These are phyloP conservation scores for Eudyptes chrysolophus DNA, from an alignment of 2,113 vertebrate genomes.

Conservation along the genomic window DNA sequence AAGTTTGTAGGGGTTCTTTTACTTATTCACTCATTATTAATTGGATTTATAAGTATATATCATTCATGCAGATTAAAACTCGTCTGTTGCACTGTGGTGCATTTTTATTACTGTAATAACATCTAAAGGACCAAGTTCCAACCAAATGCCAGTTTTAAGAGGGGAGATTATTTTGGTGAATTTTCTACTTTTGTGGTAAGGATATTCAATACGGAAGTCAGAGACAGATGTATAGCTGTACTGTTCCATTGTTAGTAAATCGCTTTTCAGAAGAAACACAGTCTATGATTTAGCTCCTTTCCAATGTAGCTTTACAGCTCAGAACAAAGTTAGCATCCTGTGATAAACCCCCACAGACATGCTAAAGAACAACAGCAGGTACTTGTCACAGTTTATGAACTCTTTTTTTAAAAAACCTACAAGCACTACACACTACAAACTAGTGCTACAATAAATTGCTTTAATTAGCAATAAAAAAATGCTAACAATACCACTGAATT, in stretches of 20 bases:
- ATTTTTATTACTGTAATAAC: background rate
- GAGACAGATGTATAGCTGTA: background rate
- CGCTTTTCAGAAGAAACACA: background rate
- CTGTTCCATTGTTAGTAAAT: background rate
- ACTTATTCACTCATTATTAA: background rate
- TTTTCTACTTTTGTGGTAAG: background rate
- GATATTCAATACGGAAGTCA: background rate
- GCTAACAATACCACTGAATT: background rate
- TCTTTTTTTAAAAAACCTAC: background rate
- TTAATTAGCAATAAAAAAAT: background rate
- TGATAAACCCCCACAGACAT: background rate
- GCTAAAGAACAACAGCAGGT: background rate
- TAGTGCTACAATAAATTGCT: background rate
- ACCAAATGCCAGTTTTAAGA: background rate
- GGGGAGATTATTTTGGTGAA: background rate
- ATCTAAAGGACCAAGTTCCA: background rate
- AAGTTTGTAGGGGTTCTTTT: background rate
- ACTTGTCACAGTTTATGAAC: background rate
- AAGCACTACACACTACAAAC: background rate
- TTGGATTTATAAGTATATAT: background rate
- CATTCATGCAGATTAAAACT: background rate
- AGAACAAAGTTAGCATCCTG: background rate
- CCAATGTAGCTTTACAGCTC: background rate
- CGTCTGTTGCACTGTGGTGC: background rate
- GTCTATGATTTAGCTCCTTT: background rate